These are phyloP conservation scores for Sylvilagus floridanus DNA, from an alignment of 2,797 vertebrate species.

Conservation along the genomic window DNA sequence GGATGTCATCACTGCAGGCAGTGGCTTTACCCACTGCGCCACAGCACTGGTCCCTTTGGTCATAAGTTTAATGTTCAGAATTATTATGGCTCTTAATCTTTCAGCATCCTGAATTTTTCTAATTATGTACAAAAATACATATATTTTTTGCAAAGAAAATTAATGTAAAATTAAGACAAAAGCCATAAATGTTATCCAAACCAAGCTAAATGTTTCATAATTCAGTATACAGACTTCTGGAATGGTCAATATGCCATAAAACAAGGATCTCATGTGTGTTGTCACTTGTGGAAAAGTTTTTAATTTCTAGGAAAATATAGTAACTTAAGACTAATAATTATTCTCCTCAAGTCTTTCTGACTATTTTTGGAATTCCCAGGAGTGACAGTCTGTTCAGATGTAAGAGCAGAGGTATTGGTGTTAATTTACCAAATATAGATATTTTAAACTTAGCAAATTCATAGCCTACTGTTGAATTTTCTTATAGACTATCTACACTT, in stretches of 20 bases:
- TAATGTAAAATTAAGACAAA: neutral
- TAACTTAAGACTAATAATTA: neutral
- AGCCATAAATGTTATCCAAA: neutral
- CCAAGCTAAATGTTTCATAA: neutral
- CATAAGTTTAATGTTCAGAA: slow-evolving; percentile 23
- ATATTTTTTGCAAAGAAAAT: slow-evolving; percentile 10
- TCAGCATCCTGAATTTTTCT: neutral
- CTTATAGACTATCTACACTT: neutral
- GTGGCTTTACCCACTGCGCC: no score
- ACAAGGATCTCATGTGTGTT: neutral
- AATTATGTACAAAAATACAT: neutral
- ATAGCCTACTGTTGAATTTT: neutral
- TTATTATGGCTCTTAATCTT: neutral
- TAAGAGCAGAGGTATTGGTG: neutral
- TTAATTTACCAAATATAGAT: neutral
- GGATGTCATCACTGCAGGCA: no score
- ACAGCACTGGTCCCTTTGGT: no score
- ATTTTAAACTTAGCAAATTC: slow-evolving; percentile 11
- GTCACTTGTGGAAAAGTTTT: slow-evolving; percentile 1
- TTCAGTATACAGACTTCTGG: neutral
- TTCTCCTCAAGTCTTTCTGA: slow-evolving; percentile 10
- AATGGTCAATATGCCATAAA: neutral
- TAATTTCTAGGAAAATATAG: neutral
- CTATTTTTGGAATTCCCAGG: neutral
- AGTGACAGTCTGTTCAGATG: neutral